Percentiles rank a stretch among this genome's conserved stretches.
Evolutionary conservation across 2,113 vertebrate genomes (phyloP).

Genomic region (Megaceryle torquata): DNA sequence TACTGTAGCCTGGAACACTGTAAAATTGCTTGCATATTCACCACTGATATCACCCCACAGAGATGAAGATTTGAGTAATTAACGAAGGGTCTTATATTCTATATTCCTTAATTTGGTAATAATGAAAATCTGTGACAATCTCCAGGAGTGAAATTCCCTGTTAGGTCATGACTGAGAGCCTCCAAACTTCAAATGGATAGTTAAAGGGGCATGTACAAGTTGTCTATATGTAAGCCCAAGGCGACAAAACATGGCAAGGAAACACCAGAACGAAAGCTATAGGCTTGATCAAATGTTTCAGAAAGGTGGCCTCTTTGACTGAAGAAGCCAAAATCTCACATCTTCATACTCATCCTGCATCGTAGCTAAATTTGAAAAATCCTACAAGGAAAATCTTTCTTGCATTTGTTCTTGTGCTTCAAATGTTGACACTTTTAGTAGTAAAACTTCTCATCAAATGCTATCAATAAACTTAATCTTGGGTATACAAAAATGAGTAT

Average conservation of each 20-base stretch:
- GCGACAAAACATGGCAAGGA: neutral
- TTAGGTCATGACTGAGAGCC: neutral
- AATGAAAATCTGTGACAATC: neutral
- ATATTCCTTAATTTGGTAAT: neutral
- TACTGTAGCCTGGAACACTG: neutral
- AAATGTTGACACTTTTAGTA: neutral
- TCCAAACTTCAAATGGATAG: neutral
- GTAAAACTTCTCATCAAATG: neutral
- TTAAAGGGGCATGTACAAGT: neutral
- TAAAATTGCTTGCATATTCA: neutral
- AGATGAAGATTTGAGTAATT: neutral
- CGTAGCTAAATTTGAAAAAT: neutral
- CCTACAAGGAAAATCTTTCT: neutral
- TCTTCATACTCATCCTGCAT: neutral
- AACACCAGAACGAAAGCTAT: neutral
- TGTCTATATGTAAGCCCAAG: neutral
- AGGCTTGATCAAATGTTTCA: neutral
- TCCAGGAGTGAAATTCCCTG: neutral
- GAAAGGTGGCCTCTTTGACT: neutral
- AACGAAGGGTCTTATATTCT: neutral
- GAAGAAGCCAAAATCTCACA: neutral
- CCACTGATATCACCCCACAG: neutral
- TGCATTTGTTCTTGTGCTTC: neutral
- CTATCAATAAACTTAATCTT: neutral
- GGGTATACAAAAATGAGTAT: neutral